These are phyloP conservation scores for Acleris laterana DNA, from an alignment of 2,888 invertebrate species.

Conservation along the genomic window DNA sequence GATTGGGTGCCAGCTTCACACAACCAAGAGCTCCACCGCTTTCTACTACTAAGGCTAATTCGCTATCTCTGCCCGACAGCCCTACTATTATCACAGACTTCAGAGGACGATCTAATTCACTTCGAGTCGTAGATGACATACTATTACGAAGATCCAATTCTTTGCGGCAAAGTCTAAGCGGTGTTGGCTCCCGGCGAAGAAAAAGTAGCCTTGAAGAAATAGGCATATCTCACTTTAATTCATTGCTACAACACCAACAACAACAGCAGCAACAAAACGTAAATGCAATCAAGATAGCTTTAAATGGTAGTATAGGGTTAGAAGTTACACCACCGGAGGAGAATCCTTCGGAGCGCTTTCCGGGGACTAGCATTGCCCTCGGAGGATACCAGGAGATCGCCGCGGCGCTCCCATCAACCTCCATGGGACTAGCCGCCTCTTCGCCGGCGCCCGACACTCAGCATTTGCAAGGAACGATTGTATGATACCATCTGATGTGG, in stretches of 20 bases:
- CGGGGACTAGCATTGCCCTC: constrained; percentile 57
- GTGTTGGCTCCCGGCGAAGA: constrained; percentile 86
- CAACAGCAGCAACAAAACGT: constrained; percentile 86
- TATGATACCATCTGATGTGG: constrained; percentile 98
- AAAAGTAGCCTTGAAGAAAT: constrained; percentile 95
- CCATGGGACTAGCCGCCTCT: constrained; percentile 61
- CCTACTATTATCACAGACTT: constrained; percentile 92
- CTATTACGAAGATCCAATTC: constrained; percentile 93
- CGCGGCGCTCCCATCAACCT: constrained; percentile 70
- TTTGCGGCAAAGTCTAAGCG: constrained; percentile 91
- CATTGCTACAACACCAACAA: constrained; percentile 84
- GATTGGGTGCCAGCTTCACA: constrained; percentile 86
- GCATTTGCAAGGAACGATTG: constrained; percentile 94
- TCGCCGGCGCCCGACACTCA: constrained; percentile 85
- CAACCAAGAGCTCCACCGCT: constrained; percentile 90
- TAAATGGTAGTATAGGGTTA: constrained; percentile 93
- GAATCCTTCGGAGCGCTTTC: constrained; percentile 80
- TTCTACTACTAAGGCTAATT: constrained; percentile 93
- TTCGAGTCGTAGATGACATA: constrained; percentile 94
- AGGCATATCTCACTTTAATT: constrained; percentile 91
- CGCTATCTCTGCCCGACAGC: constrained; percentile 94
- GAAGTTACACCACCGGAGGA: constrained; percentile 91
- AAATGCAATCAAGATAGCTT: constrained; percentile 92
- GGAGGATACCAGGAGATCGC: constrained; percentile 80
- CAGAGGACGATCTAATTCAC: constrained; percentile 92